Evolutionary conservation across 2,888 invertebrate genomes (phyloP).

Genomic region (Sphaerophoria rueppellii): DNA sequence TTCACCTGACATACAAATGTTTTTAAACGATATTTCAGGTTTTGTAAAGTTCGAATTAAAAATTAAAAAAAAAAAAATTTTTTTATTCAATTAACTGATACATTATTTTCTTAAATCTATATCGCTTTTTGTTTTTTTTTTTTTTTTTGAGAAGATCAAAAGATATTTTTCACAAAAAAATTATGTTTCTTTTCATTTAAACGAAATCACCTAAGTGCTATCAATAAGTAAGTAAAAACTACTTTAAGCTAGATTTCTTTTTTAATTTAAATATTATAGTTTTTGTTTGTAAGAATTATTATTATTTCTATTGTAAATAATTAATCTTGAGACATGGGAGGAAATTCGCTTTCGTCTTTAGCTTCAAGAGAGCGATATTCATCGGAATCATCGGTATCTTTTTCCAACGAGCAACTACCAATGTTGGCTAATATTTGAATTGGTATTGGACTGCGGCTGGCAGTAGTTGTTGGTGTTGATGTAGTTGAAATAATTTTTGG

Average conservation of each 20-base stretch:
- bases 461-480: constrained; percentile 27
- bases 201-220: constrained; percentile 34
- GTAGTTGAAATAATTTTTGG: not conserved
- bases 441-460: constrained; percentile 58
- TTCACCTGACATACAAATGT: constrained; percentile 1
- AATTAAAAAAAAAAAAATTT: constrained; percentile 19
- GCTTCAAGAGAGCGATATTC: constrained; percentile 82
- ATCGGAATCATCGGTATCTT: constrained; percentile 80
- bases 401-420: constrained; percentile 74
- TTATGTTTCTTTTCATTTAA: constrained; percentile 2
- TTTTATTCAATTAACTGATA: constrained; percentile 32
- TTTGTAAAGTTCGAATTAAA: constrained; percentile 22
- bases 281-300: constrained; percentile 28
- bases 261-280: constrained; percentile 38
- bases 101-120: constrained; percentile 49
- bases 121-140: constrained; percentile 21
- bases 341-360: constrained; percentile 80
- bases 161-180: constrained; percentile 41
- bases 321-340: constrained; percentile 71
- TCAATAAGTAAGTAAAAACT: constrained; percentile 33
- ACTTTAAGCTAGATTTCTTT: constrained; percentile 37
- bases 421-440: constrained; percentile 68
- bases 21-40: not conserved
- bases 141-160: constrained; percentile 28
- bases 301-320: not conserved